A percentile compares a stretch with the other conserved stretches of the same genome.
These are phyloP conservation scores for Eupithecia pulchellata DNA, from an alignment of 2,888 invertebrate genomes.

Conservation along the genomic window DNA sequence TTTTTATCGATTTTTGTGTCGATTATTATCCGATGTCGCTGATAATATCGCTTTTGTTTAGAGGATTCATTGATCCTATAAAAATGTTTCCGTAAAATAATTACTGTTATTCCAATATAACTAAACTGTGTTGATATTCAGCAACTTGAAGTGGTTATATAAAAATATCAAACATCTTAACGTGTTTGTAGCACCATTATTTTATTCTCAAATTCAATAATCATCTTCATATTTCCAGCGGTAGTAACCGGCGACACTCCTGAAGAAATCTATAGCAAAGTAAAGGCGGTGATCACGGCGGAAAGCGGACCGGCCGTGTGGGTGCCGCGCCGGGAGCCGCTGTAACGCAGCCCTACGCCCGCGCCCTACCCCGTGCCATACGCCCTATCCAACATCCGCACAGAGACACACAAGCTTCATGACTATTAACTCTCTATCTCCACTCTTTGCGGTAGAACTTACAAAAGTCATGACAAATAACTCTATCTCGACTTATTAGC, in stretches of 20 bases:
- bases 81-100: no score
- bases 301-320: constrained; percentile 98
- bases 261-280: constrained; percentile 97
- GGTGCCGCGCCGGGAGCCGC: constrained; percentile 98
- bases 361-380: constrained; percentile 64
- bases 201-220: not conserved
- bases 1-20: no score
- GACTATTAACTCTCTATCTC: not conserved
- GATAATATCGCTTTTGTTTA: no score
- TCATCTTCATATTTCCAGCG: constrained; percentile 83
- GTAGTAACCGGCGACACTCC: constrained; percentile 98
- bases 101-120: no score
- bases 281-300: constrained; percentile 96
- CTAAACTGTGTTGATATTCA: no score
- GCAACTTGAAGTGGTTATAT: no score
- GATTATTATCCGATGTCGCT: no score
- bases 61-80: no score
- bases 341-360: constrained; percentile 87
- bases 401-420: constrained; percentile 1
- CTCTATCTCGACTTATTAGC: no score
- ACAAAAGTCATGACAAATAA: no score
- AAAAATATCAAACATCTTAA: no score
- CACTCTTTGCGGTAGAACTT: no score
- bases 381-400: constrained; percentile 10
- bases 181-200: not conserved